A percentile compares a stretch with the other conserved stretches of the same genome.
Evolutionary conservation across 2,113 vertebrate species (phyloP).

Genomic region (Verasper variegatus): DNA sequence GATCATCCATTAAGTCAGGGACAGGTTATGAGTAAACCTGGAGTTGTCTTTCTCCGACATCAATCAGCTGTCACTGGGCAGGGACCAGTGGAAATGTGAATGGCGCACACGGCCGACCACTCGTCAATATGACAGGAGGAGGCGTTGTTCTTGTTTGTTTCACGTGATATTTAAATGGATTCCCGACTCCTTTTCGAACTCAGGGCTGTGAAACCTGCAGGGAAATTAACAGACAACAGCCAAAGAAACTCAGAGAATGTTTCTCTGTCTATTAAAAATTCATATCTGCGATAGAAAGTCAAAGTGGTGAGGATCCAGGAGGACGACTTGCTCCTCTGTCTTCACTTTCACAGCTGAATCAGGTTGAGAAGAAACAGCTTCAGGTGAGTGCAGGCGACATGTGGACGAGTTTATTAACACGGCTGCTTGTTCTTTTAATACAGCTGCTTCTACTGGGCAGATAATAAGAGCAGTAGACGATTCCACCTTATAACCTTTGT

Average conservation of each 20-base stretch:
- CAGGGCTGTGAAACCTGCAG: background rate
- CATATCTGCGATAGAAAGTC: background rate
- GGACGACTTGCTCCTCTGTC: background rate
- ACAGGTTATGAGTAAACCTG: constrained; percentile 69
- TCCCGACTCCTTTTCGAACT: background rate
- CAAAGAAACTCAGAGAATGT: background rate
- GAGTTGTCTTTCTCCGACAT: constrained; percentile 53
- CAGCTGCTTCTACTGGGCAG: too few relatives aligned
- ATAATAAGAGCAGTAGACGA: too few relatives aligned
- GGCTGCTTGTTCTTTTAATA: too few relatives aligned
- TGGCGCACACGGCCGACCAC: constrained; percentile 37
- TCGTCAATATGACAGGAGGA: constrained; percentile 52
- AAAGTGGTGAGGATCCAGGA: background rate
- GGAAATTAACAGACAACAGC: constrained; percentile 3
- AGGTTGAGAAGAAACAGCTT: too few relatives aligned
- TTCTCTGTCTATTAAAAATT: constrained; percentile 8
- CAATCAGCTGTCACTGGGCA: constrained; percentile 64
- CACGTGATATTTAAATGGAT: constrained; percentile 12
- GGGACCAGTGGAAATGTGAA: constrained; percentile 42
- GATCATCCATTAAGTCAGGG: constrained; percentile 60
- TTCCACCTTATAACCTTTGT: too few relatives aligned
- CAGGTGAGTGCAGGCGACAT: too few relatives aligned
- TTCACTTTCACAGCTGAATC: too few relatives aligned
- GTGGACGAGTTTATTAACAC: too few relatives aligned
- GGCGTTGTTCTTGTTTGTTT: constrained; percentile 22